phyloP scores from a whole-genome alignment of 2,888 invertebrate species.

The Helobdella robusta region DNA sequence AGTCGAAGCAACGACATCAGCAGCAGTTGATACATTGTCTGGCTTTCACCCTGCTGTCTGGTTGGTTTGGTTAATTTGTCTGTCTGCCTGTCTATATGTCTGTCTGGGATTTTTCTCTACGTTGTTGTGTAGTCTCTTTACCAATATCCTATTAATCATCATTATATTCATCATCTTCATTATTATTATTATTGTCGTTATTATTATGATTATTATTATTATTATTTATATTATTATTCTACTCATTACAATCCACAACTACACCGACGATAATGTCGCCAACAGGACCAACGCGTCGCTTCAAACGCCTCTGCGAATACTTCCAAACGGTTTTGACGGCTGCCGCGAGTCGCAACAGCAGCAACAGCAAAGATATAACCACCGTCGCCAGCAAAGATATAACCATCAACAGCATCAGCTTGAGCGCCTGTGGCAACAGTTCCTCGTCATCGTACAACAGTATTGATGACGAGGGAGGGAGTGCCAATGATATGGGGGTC shows the following conservation, averaged over 20 bases:
- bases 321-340: conserved; percentile 59
- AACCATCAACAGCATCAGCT: no score
- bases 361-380: no score
- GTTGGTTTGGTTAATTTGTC: conserved; percentile 11
- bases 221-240: no score
- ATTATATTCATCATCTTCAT: no score
- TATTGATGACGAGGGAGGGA: conserved; percentile 36
- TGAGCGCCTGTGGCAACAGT: conserved; percentile 41
- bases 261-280: background rate
- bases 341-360: conserved; percentile 43
- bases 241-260: no score
- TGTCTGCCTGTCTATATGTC: conserved; percentile 9
- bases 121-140: no score
- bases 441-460: conserved; percentile 36
- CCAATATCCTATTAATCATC: no score
- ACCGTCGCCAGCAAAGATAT: no score
- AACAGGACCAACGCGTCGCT: conserved; percentile 81
- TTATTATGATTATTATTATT: background rate
- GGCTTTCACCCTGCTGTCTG: conserved; percentile 72
- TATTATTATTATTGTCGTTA: background rate
- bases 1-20: background rate
- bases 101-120: background rate
- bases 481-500: conserved; percentile 32
- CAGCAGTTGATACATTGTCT: conserved; percentile 65
- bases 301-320: conserved; percentile 88